Evolutionary conservation across 2,797 vertebrate species (phyloP), one percentile per base, ranked within the genome.

Genomic region (Australoheros facetus): DNA sequence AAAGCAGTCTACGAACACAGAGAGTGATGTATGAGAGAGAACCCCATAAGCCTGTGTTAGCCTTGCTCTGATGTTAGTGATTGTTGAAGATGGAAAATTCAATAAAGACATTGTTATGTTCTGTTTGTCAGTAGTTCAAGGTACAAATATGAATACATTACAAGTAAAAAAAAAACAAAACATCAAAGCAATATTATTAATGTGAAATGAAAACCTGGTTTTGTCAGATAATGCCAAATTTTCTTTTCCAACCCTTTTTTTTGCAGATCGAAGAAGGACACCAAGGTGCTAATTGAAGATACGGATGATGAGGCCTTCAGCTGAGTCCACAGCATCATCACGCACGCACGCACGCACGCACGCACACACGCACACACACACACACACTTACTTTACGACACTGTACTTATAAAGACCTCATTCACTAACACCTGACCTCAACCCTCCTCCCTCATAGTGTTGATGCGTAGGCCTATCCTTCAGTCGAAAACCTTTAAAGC

Each of bases 261-360:
- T 83, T 82, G n/a, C 74, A 99, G 98, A 91, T 98, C 96, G 73
- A 99, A 97, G 95, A 96, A 96, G 91, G 98, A 99, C 94, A 98
- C 97, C 56, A 99, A 99, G 95, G 97, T 99, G 82, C 95, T 99
- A 89, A 99, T 99, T 91, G 98, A 99, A 91, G 98, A 99, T 93
- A 99, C 97, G 89, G 97, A 98, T 4, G 97, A 97, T 7, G 98
- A 99, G 94, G 97, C 95, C 74, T 98, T 97, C 96, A 97, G 97
- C 96, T 99, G 94, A 96, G 88, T 90, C 81, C 87, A 75, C 82
- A 90, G 72, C 83, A 81, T 58, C 66, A 19, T 17, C 81, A 82
- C 39, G 1, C 3, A 34, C 62, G 60, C 72, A 73, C 77, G 73
- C 74, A 37, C 2, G 4, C 28, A 30, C 28, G 4, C 28, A 30